Evolutionary conservation across 2,888 invertebrate species (phyloP), one percentile per base, ranked within the genome.

Genomic region (Trichopria drosophilae): DNA sequence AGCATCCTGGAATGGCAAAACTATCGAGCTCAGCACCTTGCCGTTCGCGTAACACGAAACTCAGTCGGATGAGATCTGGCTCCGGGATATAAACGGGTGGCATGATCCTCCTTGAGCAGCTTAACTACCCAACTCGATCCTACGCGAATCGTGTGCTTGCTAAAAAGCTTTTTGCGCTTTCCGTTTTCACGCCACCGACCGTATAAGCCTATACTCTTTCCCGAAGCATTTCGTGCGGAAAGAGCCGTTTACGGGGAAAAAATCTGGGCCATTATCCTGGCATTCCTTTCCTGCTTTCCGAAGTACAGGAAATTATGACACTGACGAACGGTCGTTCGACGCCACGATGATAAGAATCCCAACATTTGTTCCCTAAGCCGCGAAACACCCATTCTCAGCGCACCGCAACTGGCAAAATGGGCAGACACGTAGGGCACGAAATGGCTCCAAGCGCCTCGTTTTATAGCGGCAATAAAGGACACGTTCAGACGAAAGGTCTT

Each of bases 71-170:
- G n/a, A n/a, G n/a, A n/a, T 22, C 9, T 15, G 7, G 6, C 5
- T 22, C 28, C 10, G 13, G 45, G 41, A 41, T 50, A 53, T 50
- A 50, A 51, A 54, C 50, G 51, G 48, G 54, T 42, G 56, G 59
- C 61, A 57, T 65, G 63, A 67, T 65, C 61, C 59, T 55, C 52
- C 58, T 59, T 62, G 61, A 66, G 62, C 63, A 55, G 62, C 57
- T 66, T 65, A 62, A 60, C 62, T 57, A 35, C 39, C 43, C 31
- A 35, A 44, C 39, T 42, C 36, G 20, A 20, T 42, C 42, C 18
- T 26, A 10, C 15, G 10, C 28, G 28, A 12, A 20, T 19, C 10
- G 12, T 28, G 13, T 24, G 16, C 23, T 10, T 26, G 24, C 41
- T 46, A 49, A 55, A 59, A 57, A 55, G 57, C 58, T 58, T 55